Base-by-base conservation (phyloP, 2,888 invertebrate species). In the Lasioglossum zephyrum region DNA sequence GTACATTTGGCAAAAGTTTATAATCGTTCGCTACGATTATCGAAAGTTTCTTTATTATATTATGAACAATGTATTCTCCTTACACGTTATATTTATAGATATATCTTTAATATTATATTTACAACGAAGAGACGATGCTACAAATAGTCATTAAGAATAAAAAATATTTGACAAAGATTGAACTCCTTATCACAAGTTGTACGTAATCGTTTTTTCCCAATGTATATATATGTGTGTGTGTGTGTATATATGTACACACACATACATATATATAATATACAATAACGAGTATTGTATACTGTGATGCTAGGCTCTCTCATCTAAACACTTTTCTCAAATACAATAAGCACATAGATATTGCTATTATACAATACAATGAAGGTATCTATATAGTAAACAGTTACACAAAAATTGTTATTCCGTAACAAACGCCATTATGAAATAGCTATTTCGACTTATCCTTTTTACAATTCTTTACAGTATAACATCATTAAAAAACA, bases 281-380 rank as follows among this genome's bases (percentile, higher is more conserved):
- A 93, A 92, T 91, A 93, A 93, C 89, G 90, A 83, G 89, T 90
- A 90, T 91, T 92, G 87, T 89, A 90, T 91, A 91, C 87, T 57
- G 91, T 88, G 89, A 91, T 92, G 84, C 90, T 89, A 89, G 77
- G 78, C 90, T 88, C 70, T 88, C 70, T 87, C 87, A 88, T 89
- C 87, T 90, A 93, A 92, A 93, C 91, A 93, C 22, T 69, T 90
- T 92, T 92, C 93, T 91, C 92, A 92, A 93, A 93, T 94, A 94
- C 93, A 94, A 92, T 93, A 94, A 94, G 94, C 94, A 94, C 93
- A 92, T 93, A 92, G 90, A 93, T 93, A 93, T 93, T 91, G 91
- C 92, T 94, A 93, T 93, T 92, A 92, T 93, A 94, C 93, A 94
- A 92, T 94, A 93, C 92, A 93, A 93, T 91, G 92, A 91, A 93